Conservation (phyloP, 2,888 invertebrate species). For the Ormyrus thymus region DNA sequence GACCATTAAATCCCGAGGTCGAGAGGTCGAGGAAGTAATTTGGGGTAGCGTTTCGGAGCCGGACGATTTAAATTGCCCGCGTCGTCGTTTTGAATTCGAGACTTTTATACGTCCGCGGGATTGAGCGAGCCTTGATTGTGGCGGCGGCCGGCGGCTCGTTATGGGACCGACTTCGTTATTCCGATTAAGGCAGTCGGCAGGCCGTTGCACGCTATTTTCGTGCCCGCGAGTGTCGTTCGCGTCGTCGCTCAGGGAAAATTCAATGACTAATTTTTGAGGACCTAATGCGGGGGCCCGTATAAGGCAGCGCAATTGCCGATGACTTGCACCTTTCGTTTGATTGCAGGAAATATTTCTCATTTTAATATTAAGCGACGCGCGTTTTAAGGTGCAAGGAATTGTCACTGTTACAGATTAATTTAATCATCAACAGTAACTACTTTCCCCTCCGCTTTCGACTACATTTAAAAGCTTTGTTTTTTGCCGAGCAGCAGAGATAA, state of each 20-base stretch:
- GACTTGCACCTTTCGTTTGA: no score
- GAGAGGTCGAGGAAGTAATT: constrained; percentile 38
- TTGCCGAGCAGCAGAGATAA: no score
- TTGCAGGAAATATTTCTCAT: background rate
- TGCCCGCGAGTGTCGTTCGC: background rate
- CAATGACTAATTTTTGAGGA: background rate
- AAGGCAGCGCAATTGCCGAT: no score
- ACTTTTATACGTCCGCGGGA: background rate
- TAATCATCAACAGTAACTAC: no score
- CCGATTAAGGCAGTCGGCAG: background rate
- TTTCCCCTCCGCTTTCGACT: no score
- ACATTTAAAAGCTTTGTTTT: no score
- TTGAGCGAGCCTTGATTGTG: constrained; percentile 27
- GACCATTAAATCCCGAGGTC: constrained; percentile 36
- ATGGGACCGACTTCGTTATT: constrained; percentile 33
- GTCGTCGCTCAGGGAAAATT: no score
- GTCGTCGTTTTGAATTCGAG: background rate
- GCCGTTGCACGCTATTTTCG: no score
- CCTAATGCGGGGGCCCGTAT: background rate
- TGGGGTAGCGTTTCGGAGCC: constrained; percentile 8
- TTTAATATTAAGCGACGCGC: background rate
- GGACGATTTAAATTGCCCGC: constrained; percentile 34
- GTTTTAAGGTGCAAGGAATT: background rate
- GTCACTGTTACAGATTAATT: no score
- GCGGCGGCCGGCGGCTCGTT: background rate